Evolutionary conservation across 2,113 vertebrate species (phyloP).

Genomic region (Corvus moneduloides): DNA sequence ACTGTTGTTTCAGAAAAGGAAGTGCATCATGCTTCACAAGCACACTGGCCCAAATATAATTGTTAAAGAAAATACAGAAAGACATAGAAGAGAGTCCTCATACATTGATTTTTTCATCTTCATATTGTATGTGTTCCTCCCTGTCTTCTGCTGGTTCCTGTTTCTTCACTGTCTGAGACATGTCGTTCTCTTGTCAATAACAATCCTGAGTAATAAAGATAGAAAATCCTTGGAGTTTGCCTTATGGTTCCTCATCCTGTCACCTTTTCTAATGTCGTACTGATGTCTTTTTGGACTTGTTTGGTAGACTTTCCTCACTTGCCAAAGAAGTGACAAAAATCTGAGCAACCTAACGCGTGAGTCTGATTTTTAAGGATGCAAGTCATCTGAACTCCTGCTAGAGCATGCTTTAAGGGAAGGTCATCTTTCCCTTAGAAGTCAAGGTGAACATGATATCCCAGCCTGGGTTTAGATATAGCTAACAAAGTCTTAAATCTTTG

Average conservation of each 20-base stretch:
- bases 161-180: neutral
- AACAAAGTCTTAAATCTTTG: neutral
- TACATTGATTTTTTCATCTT: neutral
- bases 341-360: neutral
- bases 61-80: neutral
- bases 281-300: neutral
- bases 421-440: neutral
- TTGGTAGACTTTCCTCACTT: neutral
- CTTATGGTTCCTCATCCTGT: neutral
- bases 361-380: neutral
- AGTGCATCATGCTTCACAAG: neutral
- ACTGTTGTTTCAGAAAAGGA: neutral
- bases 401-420: neutral
- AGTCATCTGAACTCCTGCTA: neutral
- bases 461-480: neutral
- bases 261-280: neutral
- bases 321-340: neutral
- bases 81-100: neutral
- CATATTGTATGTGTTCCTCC: neutral
- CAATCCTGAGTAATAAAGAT: neutral
- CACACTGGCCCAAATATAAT: neutral
- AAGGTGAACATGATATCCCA: neutral
- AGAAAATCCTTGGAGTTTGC: neutral
- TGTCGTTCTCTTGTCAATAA: neutral
- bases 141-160: neutral